Percentiles rank a stretch among this genome's conserved stretches.
These are phyloP conservation scores for Patella pellucida DNA, from an alignment of 2,888 invertebrate species.

Conservation along the genomic window DNA sequence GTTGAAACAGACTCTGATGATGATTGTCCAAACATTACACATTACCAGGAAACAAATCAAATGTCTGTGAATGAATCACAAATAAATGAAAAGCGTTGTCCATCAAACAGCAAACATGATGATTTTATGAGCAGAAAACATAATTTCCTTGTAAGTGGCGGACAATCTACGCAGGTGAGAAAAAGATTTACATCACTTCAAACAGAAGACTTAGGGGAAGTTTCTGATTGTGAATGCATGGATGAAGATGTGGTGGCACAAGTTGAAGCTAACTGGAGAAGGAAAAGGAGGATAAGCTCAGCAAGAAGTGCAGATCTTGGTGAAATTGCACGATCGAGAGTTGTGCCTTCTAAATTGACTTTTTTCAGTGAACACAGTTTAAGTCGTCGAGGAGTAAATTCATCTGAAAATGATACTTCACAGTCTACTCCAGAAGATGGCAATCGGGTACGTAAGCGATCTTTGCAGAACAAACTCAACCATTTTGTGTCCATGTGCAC, in stretches of 20 bases:
- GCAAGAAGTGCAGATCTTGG: constrained; percentile 20
- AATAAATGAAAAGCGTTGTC: too few species aligned
- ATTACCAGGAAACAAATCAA: too few species aligned
- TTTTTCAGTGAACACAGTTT: constrained; percentile 19
- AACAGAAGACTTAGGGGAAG: background rate
- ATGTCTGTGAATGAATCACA: too few species aligned
- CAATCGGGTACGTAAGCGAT: constrained; percentile 27
- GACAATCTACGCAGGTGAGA: too few species aligned
- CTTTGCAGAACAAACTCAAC: too few species aligned
- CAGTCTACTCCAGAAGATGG: constrained; percentile 28
- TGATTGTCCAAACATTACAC: too few species aligned
- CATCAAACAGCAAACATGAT: too few species aligned
- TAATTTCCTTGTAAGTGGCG: too few species aligned
- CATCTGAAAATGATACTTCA: constrained; percentile 37
- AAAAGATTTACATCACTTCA: background rate
- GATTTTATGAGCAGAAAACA: too few species aligned
- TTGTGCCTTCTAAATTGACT: constrained; percentile 26
- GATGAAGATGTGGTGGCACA: background rate
- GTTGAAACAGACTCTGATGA: too few species aligned
- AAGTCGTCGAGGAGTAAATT: constrained; percentile 28
- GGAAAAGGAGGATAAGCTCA: constrained; percentile 19
- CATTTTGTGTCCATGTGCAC: too few species aligned
- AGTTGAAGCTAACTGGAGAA: constrained; percentile 16
- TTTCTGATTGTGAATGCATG: background rate
- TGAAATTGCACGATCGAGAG: constrained; percentile 20